Base-by-base conservation (phyloP, 2,888 invertebrate genomes). In the Holacanthella duospinosa region DNA sequence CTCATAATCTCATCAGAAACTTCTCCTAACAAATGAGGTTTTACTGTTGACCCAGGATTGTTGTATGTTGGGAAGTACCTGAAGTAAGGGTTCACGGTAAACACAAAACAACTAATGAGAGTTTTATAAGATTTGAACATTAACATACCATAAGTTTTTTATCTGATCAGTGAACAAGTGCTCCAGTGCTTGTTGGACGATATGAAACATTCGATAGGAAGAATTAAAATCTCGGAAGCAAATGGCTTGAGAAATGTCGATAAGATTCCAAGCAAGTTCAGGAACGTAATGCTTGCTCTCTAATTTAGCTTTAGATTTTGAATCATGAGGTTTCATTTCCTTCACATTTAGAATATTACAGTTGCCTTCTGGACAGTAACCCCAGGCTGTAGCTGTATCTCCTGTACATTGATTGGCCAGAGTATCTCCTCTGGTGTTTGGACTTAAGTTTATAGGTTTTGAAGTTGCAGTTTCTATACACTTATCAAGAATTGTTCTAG, bases 121-220 rank as follows among this genome's bases (percentile, higher is more conserved):
- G n/a, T n/a, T n/a, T n/a, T n/a, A n/a, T n/a, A n/a, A n/a, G n/a
- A n/a, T n/a, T n/a, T n/a, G n/a, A n/a, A n/a, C n/a, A n/a, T n/a
- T n/a, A n/a, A n/a, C n/a, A 43, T 66, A 70, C 71, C 71, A 71
- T 21, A 68, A 67, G 44, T 71, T 70, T 60, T 65, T 65, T 9
- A 71, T 67, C 48, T 68, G 67, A 2, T 66, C 57, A 2, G 68
- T 68, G 55, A 71, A 71, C 1, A 71, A 53, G 36, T 63, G 63
- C 59, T 70, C 70, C 1, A 66, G 63, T 1, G 68, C 68, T 29
- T 69, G 68, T 48, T 71, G 67, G 54, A 71, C 29, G 2, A 71
- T 62, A 44, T 71, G 71, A 53, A 68, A 71, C 69, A 71, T 69
- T 60, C 71, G 54, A 55, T 71, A 71, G 1, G 71, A 71, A 3